A percentile compares a stretch with the other conserved stretches of the same genome.
Conservation (phyloP, 64 coral and sea anemone genomes). For the Anthopleura sola region DNA sequence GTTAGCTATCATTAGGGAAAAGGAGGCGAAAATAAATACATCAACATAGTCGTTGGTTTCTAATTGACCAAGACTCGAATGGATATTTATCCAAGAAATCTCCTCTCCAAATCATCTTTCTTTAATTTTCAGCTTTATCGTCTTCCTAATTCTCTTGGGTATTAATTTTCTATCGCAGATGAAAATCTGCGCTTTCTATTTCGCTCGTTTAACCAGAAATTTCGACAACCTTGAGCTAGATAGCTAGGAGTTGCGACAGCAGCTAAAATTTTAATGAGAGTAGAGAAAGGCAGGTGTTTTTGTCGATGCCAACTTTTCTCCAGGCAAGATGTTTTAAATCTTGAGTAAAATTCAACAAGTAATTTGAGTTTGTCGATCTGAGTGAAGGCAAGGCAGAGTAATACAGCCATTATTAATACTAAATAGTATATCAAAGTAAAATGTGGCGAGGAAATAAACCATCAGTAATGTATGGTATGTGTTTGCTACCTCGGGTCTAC, state of each 20-base stretch:
- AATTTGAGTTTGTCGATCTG: neutral
- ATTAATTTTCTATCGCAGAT: neutral
- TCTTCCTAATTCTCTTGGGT: neutral
- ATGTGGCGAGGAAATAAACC: neutral
- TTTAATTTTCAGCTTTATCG: neutral
- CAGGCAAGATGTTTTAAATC: conserved; percentile 4
- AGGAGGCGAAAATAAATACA: neutral
- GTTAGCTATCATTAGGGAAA: conserved; percentile 20
- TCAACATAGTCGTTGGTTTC: conserved; percentile 1
- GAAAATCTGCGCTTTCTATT: neutral
- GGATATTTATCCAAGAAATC: conserved; percentile 13
- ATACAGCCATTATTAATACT: neutral
- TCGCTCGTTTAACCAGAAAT: neutral
- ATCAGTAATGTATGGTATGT: neutral
- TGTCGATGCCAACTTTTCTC: neutral
- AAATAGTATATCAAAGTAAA: neutral
- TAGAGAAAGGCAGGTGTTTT: neutral
- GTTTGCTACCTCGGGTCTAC: conserved; percentile 24
- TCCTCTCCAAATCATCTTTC: neutral
- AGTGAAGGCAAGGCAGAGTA: neutral
- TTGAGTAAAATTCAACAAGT: conserved; percentile 1
- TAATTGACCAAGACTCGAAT: conserved; percentile 15
- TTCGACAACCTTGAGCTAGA: neutral
- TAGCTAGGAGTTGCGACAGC: neutral
- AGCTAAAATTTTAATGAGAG: conserved; percentile 20